Evolutionary conservation across 2,888 invertebrate genomes (phyloP).

Genomic region (Ochropleura plecta): DNA sequence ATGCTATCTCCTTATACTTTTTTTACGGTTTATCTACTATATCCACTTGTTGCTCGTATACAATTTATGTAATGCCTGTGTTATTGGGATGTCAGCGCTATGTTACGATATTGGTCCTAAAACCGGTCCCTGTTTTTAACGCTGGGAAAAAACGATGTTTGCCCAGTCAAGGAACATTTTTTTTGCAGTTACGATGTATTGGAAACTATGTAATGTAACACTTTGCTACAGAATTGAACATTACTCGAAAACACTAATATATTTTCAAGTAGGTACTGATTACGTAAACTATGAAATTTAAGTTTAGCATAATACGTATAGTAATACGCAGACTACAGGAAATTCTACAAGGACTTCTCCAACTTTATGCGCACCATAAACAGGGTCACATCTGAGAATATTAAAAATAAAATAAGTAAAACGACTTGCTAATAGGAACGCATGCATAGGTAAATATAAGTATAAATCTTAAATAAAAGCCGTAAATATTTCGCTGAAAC

Average conservation of each 20-base stretch:
- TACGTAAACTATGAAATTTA: not conserved
- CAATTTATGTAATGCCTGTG: constrained; percentile 4
- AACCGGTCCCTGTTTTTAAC: not conserved
- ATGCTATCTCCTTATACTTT: constrained; percentile 9
- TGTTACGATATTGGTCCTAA: constrained; percentile 7
- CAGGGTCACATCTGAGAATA: not conserved
- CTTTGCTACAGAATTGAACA: not conserved
- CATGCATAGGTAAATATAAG: not conserved
- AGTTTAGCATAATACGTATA: not conserved
- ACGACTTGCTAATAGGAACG: constrained; percentile 1
- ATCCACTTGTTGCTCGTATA: not conserved
- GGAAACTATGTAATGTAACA: not conserved
- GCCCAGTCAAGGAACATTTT: not conserved
- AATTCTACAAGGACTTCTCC: not conserved
- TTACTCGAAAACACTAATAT: constrained; percentile 3
- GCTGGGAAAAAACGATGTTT: not conserved
- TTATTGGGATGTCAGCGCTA: not conserved
- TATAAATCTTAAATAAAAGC: not conserved
- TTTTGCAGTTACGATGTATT: not conserved
- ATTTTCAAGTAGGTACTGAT: not conserved
- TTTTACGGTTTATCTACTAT: not conserved
- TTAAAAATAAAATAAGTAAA: not conserved
- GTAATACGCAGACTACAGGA: too few species aligned
- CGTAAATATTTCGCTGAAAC: not conserved
- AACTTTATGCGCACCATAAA: not conserved